Evolutionary conservation across 2,797 vertebrate species (phyloP).

Genomic region (Otolemur crassicaudatus): DNA sequence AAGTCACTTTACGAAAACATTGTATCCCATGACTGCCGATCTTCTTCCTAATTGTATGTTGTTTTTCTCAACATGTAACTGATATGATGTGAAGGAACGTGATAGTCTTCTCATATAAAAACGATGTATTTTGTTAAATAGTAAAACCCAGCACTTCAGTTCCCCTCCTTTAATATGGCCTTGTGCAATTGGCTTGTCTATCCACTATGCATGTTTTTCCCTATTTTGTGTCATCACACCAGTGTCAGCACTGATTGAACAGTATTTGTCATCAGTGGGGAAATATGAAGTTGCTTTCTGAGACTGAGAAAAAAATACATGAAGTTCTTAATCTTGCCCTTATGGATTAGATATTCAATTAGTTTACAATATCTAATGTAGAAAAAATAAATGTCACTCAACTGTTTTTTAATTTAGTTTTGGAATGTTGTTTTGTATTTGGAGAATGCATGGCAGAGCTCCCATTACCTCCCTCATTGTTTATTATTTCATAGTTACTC

Average conservation of each 20-base stretch:
- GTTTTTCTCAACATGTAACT: neutral
- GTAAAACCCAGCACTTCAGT: neutral
- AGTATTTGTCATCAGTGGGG: neutral
- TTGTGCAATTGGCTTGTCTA: neutral
- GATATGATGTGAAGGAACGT: slow-evolving; percentile 43
- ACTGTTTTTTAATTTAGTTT: neutral
- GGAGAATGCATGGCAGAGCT: neutral
- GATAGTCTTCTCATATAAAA: neutral
- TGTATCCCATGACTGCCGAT: neutral
- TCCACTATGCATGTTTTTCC: neutral
- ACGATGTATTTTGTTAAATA: slow-evolving; percentile 24
- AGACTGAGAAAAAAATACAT: neutral
- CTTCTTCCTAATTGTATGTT: neutral
- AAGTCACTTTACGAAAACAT: slow-evolving; percentile 3
- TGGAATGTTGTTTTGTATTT: neutral
- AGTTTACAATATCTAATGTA: neutral
- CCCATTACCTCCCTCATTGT: neutral
- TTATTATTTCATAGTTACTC: slow-evolving; percentile 20
- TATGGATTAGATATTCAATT: slow-evolving; percentile 20
- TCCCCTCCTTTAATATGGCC: neutral
- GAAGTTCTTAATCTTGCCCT: neutral
- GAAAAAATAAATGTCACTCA: neutral
- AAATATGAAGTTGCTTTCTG: neutral
- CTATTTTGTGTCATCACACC: neutral
- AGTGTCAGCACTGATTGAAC: neutral